These are phyloP conservation scores for Psittacula cyanocephala DNA, from an alignment of 2,113 vertebrate genomes.

Conservation along the genomic window DNA sequence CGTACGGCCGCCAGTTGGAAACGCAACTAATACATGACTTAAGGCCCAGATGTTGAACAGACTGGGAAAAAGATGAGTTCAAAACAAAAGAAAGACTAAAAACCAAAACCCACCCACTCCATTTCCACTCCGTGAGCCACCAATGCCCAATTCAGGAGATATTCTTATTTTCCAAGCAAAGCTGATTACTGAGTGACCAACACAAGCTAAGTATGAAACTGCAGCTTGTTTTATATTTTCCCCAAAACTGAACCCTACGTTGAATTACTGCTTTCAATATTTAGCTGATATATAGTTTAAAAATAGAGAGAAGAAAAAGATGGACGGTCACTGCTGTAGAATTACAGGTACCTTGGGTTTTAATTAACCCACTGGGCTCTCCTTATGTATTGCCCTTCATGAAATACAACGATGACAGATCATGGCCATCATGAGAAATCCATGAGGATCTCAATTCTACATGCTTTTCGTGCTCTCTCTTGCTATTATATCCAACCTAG, in stretches of 20 bases:
- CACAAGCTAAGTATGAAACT: rapidly evolving
- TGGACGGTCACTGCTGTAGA: background rate
- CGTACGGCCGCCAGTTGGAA: background rate
- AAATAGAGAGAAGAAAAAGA: background rate
- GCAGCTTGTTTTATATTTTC: rapidly evolving
- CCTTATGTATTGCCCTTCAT: background rate
- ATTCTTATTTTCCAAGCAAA: background rate
- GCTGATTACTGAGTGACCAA: background rate
- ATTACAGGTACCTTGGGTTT: background rate
- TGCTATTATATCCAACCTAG: background rate
- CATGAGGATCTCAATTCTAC: rapidly evolving
- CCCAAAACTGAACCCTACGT: rapidly evolving
- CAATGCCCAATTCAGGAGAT: rapidly evolving
- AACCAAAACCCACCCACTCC: background rate
- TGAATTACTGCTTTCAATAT: no score
- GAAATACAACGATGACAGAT: background rate
- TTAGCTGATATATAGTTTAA: background rate
- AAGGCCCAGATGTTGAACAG: constrained; percentile 30
- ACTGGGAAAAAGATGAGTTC: background rate
- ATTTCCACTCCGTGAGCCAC: background rate
- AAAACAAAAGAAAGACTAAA: background rate
- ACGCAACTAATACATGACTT: background rate
- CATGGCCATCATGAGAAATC: rapidly evolving
- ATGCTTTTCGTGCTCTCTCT: background rate
- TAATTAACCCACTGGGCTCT: rapidly evolving